phyloP scores from a whole-genome alignment of 2,888 invertebrate species.

The Drosophila birchii region DNA sequence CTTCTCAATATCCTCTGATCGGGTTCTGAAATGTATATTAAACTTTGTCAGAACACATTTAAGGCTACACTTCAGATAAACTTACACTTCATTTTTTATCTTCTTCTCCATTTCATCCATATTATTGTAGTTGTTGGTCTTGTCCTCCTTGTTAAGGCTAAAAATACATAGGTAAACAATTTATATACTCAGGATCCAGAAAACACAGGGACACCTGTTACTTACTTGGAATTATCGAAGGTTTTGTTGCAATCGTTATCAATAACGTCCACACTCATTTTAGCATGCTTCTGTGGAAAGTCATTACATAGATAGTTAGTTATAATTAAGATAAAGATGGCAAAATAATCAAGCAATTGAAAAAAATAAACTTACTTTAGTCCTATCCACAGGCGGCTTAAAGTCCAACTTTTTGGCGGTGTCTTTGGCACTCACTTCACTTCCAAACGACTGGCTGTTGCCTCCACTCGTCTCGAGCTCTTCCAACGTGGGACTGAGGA shows the following conservation, averaged over 20 bases:
- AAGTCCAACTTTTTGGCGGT: slow-evolving; percentile 49
- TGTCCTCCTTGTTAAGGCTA: slow-evolving; percentile 82
- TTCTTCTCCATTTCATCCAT: slow-evolving; percentile 85
- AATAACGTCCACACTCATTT: slow-evolving; percentile 85
- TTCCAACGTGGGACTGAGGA: slow-evolving; percentile 82
- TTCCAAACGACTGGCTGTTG: slow-evolving; percentile 76
- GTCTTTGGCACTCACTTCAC: slow-evolving; percentile 69
- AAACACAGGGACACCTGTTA: slow-evolving; percentile 8
- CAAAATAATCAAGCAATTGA: neutral
- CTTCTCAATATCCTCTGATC: slow-evolving; percentile 84
- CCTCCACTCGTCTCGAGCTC: slow-evolving; percentile 80
- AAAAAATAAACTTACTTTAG: slow-evolving; percentile 56
- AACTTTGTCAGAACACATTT: neutral
- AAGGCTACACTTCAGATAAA: neutral
- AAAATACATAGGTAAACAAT: slow-evolving; percentile 2
- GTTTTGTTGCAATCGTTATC: slow-evolving; percentile 84
- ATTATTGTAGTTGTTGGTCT: slow-evolving; percentile 82
- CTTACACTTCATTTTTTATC: slow-evolving; percentile 85
- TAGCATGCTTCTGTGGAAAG: slow-evolving; percentile 82
- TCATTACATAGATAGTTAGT: neutral
- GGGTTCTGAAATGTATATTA: slow-evolving; percentile 70
- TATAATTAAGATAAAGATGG: too few relatives aligned
- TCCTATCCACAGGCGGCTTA: slow-evolving; percentile 65
- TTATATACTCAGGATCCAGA: neutral
- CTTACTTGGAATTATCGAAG: slow-evolving; percentile 83